phyloP scores from a whole-genome alignment of 2,113 vertebrate species.

The Dipodomys stephensi region DNA sequence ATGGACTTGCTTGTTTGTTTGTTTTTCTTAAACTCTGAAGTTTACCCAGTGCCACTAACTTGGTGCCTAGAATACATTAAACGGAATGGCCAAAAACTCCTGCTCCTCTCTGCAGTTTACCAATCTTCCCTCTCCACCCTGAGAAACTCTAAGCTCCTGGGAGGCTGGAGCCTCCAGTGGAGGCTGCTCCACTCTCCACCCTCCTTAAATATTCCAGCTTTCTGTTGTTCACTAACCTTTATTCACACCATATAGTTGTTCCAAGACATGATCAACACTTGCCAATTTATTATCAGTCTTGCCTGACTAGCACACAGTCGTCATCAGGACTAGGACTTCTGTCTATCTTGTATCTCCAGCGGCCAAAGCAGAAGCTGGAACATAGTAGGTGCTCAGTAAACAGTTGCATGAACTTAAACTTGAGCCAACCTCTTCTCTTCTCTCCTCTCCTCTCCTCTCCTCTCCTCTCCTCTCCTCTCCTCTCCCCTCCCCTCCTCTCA shows the following conservation, averaged over 20 bases:
- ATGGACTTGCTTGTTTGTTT: background rate
- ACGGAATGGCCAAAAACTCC: background rate
- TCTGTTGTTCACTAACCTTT: background rate
- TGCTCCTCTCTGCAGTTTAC: background rate
- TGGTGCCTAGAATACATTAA: background rate
- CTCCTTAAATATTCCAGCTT: background rate
- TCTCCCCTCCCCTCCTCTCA: background rate
- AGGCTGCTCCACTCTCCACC: background rate
- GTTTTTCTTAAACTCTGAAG: background rate
- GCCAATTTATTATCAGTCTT: background rate
- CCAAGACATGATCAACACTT: background rate
- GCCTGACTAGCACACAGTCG: background rate
- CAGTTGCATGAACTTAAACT: constrained; percentile 20
- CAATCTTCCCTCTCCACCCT: background rate
- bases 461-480: too few species aligned
- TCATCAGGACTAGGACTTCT: background rate
- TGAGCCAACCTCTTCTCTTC: constrained; percentile 2
- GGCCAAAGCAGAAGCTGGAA: constrained; percentile 25
- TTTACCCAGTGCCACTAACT: background rate
- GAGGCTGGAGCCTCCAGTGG: background rate
- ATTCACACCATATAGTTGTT: background rate
- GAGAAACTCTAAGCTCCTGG: background rate
- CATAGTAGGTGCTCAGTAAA: constrained; percentile 38
- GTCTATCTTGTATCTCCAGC: background rate
- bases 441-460: too few species aligned